Base-by-base conservation (phyloP, 2,797 vertebrate genomes). In the Amblyraja radiata region DNA sequence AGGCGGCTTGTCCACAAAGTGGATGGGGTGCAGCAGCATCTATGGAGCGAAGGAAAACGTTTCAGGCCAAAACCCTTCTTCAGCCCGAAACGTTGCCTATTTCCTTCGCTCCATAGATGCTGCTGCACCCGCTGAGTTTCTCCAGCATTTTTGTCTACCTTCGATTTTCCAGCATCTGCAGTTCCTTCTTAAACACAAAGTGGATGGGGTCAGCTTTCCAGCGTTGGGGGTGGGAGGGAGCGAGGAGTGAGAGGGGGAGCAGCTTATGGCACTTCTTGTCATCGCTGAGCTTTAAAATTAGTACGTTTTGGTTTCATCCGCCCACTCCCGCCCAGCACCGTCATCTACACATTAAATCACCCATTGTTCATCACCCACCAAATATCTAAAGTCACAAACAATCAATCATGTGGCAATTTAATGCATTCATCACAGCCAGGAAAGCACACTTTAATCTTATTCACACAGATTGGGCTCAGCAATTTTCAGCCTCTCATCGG, bases 331-430 rank as follows among this genome's bases (percentile, higher is more conserved):
- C 36, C n/a, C 68, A 14, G 23, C 32, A 91, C 68, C 23, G 39
- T 46, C 90, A 74, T 74, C 65, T 46, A 25, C 23, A 14, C 73
- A 76, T 92, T 76, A 76, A 54, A 28, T 92, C 90, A 6, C 71
- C 90, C 90, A 58, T 32, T 71, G 23, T 14, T 92, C 13, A 54
- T 92, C 90, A 58, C 90, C 90, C 71, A 92, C 71, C 16, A 28
- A 76, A 14, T 76, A 76, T 73, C 68, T 73, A 8, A 74, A 73
- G 39, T 92, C 90, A 92, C 90, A 71, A 76, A 92, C 90, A 92
- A n/a, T 92, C 88, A 73, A 16, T 91, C 23, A 92, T 76, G 28
- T 58, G 68, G 36, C 90, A 92, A 11, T 74, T 92, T 76, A 54
- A 92, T 76, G 54, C 39, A 54, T 74, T 74, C 39, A 74, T 36